phyloP scores from a whole-genome alignment of 2,113 vertebrate genomes.

The Alouatta palliata region DNA sequence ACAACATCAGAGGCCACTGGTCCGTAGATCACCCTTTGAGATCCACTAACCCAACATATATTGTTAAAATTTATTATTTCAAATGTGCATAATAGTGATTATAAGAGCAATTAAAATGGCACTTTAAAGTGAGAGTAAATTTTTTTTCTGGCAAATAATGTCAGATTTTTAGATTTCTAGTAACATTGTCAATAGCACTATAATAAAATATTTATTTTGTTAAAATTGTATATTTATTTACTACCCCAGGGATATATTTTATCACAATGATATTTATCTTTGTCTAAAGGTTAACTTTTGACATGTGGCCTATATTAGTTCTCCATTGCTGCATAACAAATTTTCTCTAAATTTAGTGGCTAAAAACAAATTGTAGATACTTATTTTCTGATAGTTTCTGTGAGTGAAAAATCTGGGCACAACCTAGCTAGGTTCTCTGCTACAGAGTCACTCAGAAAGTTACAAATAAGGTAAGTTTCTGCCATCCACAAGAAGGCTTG shows the following conservation, averaged over 20 bases:
- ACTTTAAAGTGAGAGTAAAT: not conserved
- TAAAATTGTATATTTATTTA: not conserved
- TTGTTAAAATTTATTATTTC: not conserved
- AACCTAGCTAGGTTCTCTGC: not conserved
- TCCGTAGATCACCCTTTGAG: not conserved
- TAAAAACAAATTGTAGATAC: not conserved
- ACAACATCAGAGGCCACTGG: accelerated
- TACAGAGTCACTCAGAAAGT: not conserved
- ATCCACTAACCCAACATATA: not conserved
- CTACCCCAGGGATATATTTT: not conserved
- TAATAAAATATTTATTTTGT: not conserved
- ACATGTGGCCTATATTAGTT: not conserved
- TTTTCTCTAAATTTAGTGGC: not conserved
- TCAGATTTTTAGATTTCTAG: not conserved
- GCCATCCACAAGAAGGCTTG: not conserved
- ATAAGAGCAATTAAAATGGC: not conserved
- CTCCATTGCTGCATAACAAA: not conserved
- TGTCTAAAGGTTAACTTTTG: not conserved
- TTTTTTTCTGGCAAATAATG: not conserved
- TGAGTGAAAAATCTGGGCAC: not conserved
- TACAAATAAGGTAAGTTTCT: not conserved
- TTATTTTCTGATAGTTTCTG: not conserved
- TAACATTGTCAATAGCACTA: not conserved
- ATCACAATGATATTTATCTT: not conserved
- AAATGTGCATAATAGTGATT: not conserved